Base-by-base conservation (phyloP, 2,113 vertebrate species). In the Arenaria interpres region DNA sequence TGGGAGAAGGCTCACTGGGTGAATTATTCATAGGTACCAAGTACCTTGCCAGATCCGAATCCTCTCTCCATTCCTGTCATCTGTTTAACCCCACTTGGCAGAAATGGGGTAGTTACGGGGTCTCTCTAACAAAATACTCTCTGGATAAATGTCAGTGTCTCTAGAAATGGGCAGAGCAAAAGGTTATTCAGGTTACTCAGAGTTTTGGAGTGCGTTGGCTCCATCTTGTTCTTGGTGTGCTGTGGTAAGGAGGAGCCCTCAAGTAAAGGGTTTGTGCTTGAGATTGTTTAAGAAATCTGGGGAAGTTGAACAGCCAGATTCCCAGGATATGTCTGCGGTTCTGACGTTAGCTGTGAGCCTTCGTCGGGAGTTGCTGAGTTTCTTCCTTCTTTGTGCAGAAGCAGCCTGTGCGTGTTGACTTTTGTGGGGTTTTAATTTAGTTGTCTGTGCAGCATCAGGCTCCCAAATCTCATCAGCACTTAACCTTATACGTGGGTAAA, bases 201-300 rank as follows among this genome's bases (percentile, higher is more conserved):
- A 62, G 8, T 50, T 88, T 28, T 28, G 15, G 30, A n/a, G 25
- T 2, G 14, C 3, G 0, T 11, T 3, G 0, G 23, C 16, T 79
- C 25, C 33, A 3, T 24, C 45, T 50, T 5, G 2, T n/a, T 69
- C 90, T 48, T 32, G 67, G 43, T 16, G 8, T 16, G 23, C 22
- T 67, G 32, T 43, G 51, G 3, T 6, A 7, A 59, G 64, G 80
- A 54, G 45, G 46, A 95, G 43, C 3, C 27, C 21, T 9, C 10
- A 2, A 22, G 33, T 20, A 10, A 33, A 75, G 54, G 59, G 37
- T 77, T 53, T 78, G 28, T 22, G 6, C 14, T 46, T 4, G 37
- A n/a, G 43, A 37, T 62, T n/a, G 48, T 51, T 72, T 30, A 46
- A 63, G 69, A 28, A 78, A 59, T 25, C 41, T 54, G 85, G 66